Evolutionary conservation across 2,113 vertebrate genomes (phyloP), one percentile per base, ranked within the genome.

Genomic region (Prunella fulvescens): DNA sequence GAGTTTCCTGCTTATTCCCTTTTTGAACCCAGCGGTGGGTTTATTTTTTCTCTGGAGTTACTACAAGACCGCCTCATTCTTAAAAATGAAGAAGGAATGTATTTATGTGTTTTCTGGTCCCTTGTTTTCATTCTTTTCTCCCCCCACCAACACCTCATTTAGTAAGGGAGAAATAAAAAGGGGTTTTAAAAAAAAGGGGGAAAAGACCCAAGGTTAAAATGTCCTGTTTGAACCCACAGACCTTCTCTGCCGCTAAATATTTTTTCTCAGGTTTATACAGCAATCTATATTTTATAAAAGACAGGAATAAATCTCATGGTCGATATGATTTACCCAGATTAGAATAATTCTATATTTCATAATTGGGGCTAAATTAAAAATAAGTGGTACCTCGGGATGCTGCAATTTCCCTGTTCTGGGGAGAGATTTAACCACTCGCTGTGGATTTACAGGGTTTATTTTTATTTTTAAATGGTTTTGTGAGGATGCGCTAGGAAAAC

Each of bases 301-400:
- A 33, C 54, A 31, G 61, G 12, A 25, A 92, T 95, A 90, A 92
- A 86, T 97, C 92, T 93, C 58, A 2, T 6, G 86, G 61, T 91
- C 88, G 13, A 82, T 94, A 66, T 5, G 70, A 88, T 95, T 96
- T 92, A n/a, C 78, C 58, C 91, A 62, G 91, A 84, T 91, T 78
- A 93, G 86, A 94, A 92, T 92, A 89, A 93, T 96, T 96, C 96
- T 56, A 50, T 89, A 92, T 79, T 95, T 85, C 81, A 19, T 96
- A 96, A 94, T 88, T 96, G 93, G 78, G 89, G 72, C 93, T 94
- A 73, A 93, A 97, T 95, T 88, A 95, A 92, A 88, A 93, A 86
- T 62, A 88, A 96, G 92, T 70, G 90, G 81, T 84, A 51, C 88
- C 81, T 81, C 42, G 76, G 84, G 95, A 91, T 84, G 85, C 92